Evolutionary conservation across 2,797 vertebrate genomes (phyloP).

Genomic region (Peromyscus melanophrys): DNA sequence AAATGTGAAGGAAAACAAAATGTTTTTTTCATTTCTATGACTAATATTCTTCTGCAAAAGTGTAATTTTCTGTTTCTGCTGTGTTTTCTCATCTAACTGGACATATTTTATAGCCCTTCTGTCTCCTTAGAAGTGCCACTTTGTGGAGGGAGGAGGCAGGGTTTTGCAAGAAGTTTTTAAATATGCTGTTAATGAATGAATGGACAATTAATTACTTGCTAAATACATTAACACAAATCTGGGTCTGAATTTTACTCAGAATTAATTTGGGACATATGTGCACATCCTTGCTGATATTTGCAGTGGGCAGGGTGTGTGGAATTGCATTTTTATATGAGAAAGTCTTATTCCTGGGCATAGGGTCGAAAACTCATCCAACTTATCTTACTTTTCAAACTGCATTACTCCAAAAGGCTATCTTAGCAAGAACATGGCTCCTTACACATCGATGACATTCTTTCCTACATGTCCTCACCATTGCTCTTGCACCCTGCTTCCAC

Average conservation of each 20-base stretch:
- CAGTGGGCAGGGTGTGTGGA: neutral
- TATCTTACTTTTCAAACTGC: slow-evolving; percentile 56
- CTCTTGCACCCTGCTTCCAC: too few species aligned
- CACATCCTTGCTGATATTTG: slow-evolving; percentile 63
- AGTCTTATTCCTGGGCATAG: slow-evolving; percentile 20
- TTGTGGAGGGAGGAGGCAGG: neutral
- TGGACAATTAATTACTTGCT: slow-evolving; percentile 80
- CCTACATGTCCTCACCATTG: neutral
- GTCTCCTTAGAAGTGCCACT: slow-evolving; percentile 71
- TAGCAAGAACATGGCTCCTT: neutral
- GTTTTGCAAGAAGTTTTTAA: slow-evolving; percentile 75
- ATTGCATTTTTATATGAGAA: slow-evolving; percentile 66
- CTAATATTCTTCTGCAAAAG: slow-evolving; percentile 72
- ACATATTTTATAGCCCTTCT: slow-evolving; percentile 81
- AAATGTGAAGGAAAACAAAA: slow-evolving; percentile 66
- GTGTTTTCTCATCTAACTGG: slow-evolving; percentile 69
- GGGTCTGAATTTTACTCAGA: slow-evolving; percentile 75
- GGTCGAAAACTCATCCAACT: slow-evolving; percentile 42
- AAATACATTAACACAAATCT: slow-evolving; percentile 80
- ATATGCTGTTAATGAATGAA: slow-evolving; percentile 78
- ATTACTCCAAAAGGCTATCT: slow-evolving; percentile 32
- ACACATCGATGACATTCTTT: neutral
- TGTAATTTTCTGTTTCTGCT: slow-evolving; percentile 73
- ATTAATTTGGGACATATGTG: slow-evolving; percentile 79
- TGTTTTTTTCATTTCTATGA: slow-evolving; percentile 66